Evolutionary conservation across 1,140 invertebrate genomes (phyloP).

Genomic region (Drosophila sucinea): DNA sequence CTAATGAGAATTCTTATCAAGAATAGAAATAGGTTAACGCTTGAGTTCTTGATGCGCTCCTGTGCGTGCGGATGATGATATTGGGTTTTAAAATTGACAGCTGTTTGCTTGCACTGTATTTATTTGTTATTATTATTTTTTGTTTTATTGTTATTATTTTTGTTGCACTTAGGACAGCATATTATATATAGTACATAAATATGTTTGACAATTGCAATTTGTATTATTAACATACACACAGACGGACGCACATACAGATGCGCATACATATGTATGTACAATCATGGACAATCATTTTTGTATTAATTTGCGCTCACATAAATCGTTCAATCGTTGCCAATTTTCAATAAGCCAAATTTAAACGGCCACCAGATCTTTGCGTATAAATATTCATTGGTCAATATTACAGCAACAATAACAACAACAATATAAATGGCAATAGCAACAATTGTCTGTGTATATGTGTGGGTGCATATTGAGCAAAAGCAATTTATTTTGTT

Average conservation of each 20-base stretch:
- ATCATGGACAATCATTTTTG: conserved; percentile 71
- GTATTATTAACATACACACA: conserved; percentile 33
- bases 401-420: conserved; percentile 33
- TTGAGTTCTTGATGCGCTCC: neutral
- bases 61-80: neutral
- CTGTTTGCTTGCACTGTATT: conserved; percentile 1
- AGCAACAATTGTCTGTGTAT: neutral
- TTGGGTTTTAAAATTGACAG: conserved; percentile 13
- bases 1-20: neutral
- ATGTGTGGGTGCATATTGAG: neutral
- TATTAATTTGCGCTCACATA: conserved; percentile 71
- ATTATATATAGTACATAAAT: conserved; percentile 1
- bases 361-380: conserved; percentile 43
- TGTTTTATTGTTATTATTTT: neutral
- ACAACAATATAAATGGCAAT: neutral
- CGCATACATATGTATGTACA: conserved; percentile 27
- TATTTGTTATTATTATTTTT: conserved; percentile 1
- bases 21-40: too few relatives aligned
- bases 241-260: neutral
- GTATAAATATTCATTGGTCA: conserved; percentile 76
- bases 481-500: conserved; percentile 22
- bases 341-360: conserved; percentile 74
- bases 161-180: conserved; percentile 39
- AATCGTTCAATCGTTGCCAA: conserved; percentile 48
- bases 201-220: conserved; percentile 45